A percentile compares a stretch with the other conserved stretches of the same genome.
Conservation (phyloP, 2,797 vertebrate species). For the Pseudochirops cupreus region DNA sequence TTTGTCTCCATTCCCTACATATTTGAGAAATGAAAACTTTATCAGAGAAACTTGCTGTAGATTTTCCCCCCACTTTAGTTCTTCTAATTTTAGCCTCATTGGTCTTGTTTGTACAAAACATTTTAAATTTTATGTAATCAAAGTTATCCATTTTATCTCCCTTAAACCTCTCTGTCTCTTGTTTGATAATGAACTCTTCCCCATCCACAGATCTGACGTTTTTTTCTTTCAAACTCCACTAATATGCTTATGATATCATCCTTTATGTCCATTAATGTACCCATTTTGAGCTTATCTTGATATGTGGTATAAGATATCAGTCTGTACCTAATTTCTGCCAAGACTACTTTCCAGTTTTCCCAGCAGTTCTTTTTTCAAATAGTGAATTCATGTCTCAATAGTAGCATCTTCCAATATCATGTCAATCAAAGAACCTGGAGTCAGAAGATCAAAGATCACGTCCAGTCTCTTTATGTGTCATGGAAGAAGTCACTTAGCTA, state of each 20-base stretch:
- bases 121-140: background rate
- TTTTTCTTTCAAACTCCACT: background rate
- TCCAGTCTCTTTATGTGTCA: background rate
- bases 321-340: background rate
- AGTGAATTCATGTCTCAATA: background rate
- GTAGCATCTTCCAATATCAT: background rate
- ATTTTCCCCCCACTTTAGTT: background rate
- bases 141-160: background rate
- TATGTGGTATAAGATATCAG: background rate
- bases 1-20: background rate
- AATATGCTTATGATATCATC: background rate
- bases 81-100: background rate
- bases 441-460: background rate
- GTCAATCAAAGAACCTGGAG: background rate
- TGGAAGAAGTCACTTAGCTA: background rate
- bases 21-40: background rate
- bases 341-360: background rate
- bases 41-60: background rate
- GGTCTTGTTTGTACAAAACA: background rate
- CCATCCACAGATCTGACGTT: background rate
- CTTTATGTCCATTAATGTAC: background rate
- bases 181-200: background rate
- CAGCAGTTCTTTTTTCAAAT: background rate
- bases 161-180: background rate
- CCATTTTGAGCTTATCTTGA: background rate